A percentile compares a stretch with the other conserved stretches of the same genome.
phyloP scores from a whole-genome alignment of 2,113 vertebrate genomes.

The Glareola pratincola region DNA sequence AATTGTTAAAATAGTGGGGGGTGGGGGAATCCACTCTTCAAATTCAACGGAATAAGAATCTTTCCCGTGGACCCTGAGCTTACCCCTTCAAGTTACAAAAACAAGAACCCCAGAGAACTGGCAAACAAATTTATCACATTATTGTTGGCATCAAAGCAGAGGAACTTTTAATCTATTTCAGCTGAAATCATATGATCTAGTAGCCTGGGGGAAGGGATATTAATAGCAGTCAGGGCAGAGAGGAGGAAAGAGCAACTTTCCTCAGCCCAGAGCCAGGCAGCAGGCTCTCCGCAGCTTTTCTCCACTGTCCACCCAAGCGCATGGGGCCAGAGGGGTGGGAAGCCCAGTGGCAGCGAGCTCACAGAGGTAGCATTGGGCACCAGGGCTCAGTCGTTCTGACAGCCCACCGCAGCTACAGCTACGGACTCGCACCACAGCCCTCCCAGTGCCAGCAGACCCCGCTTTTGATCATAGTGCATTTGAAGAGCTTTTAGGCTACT shows the following conservation, averaged over 20 bases:
- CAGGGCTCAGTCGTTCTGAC: background rate
- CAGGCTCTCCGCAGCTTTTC: background rate
- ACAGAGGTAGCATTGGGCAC: background rate
- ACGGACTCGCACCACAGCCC: background rate
- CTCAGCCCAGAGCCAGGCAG: background rate
- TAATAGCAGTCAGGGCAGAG: background rate
- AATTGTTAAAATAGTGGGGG: background rate
- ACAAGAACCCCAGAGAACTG: background rate
- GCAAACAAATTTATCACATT: slow-evolving; percentile 62
- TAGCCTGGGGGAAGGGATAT: background rate
- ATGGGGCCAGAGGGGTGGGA: background rate
- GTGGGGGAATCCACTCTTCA: background rate
- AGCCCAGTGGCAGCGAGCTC: background rate
- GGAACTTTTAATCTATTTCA: slow-evolving; percentile 70
- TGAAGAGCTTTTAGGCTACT: background rate
- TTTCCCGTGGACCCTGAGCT: slow-evolving; percentile 34
- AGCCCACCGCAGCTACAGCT: background rate
- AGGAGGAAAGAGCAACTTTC: background rate
- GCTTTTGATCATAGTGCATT: background rate
- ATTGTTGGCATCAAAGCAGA: slow-evolving; percentile 70
- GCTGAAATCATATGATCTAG: slow-evolving; percentile 60
- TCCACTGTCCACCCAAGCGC: background rate
- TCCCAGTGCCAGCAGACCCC: fast-evolving
- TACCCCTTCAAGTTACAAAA: background rate
- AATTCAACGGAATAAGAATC: slow-evolving; percentile 44